Percentiles rank a stretch among this genome's conserved stretches.
Conservation (phyloP, 2,797 vertebrate species). For the Telmatherina bonti region DNA sequence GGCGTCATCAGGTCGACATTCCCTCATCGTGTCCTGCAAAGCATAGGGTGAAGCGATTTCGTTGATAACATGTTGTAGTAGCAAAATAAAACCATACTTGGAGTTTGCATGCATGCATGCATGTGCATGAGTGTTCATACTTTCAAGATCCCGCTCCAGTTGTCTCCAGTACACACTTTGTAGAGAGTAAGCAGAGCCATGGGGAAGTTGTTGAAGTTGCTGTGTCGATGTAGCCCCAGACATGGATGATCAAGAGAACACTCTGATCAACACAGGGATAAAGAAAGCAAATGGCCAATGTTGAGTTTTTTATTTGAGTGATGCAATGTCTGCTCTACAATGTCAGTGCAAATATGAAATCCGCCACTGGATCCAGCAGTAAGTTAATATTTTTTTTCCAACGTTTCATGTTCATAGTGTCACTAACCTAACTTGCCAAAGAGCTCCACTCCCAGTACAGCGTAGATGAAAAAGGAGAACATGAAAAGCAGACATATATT, state of each 20-base stretch:
- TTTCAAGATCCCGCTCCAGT: constrained; percentile 29
- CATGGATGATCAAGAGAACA: too few relatives aligned
- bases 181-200: constrained; percentile 19
- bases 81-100: too few relatives aligned
- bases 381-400: not conserved
- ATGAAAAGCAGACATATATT: constrained; percentile 93
- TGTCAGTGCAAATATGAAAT: too few relatives aligned
- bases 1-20: too few relatives aligned
- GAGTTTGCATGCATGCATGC: too few relatives aligned
- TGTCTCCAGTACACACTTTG: constrained; percentile 36
- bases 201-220: constrained; percentile 28
- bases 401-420: not conserved
- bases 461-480: constrained; percentile 95
- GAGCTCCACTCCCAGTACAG: constrained; percentile 92
- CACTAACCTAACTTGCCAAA: constrained; percentile 92
- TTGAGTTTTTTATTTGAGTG: too few relatives aligned
- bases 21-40: too few relatives aligned
- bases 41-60: too few relatives aligned
- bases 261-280: too few relatives aligned
- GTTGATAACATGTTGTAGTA: too few relatives aligned
- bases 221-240: not conserved
- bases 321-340: too few relatives aligned
- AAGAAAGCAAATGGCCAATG: too few relatives aligned
- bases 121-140: constrained; percentile 1
- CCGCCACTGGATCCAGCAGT: not conserved